Evolutionary conservation across 2,113 vertebrate species (phyloP).

Genomic region (Nibea albiflora): DNA sequence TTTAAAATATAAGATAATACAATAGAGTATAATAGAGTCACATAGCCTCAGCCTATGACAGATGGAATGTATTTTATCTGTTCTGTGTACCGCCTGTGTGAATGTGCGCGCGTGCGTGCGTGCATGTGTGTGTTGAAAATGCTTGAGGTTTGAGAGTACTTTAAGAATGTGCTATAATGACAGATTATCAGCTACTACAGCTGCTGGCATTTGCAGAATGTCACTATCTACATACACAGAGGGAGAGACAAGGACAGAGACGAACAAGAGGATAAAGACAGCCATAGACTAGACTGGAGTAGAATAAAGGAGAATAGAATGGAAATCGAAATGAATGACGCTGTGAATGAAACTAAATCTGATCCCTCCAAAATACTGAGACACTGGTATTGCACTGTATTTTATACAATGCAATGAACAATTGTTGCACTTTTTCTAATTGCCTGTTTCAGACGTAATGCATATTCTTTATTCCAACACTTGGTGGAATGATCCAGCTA

Average conservation of each 20-base stretch:
- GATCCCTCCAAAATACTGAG: background rate
- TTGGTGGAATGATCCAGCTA: background rate
- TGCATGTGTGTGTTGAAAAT: slow-evolving; percentile 20
- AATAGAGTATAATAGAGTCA: slow-evolving; percentile 39
- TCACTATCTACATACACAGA: slow-evolving; percentile 65
- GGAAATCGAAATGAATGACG: background rate
- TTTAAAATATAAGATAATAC: slow-evolving; percentile 42
- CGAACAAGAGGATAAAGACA: slow-evolving; percentile 37
- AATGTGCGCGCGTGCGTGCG: background rate
- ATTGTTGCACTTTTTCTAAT: background rate
- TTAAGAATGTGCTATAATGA: slow-evolving; percentile 64
- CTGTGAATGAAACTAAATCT: background rate
- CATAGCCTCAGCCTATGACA: slow-evolving; percentile 4
- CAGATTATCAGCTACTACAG: slow-evolving; percentile 69
- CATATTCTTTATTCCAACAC: background rate
- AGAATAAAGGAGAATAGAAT: slow-evolving; percentile 9
- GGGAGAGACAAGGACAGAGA: slow-evolving; percentile 41
- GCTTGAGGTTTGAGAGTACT: slow-evolving; percentile 63
- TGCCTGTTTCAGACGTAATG: background rate
- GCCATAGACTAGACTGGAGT: slow-evolving; percentile 17
- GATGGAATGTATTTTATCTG: slow-evolving; percentile 30
- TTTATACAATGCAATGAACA: background rate
- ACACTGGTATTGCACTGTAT: background rate
- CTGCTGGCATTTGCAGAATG: slow-evolving; percentile 72
- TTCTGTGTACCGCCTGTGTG: slow-evolving; percentile 4